Conservation (phyloP, 1,140 invertebrate genomes). For the Fopius arisanus region DNA sequence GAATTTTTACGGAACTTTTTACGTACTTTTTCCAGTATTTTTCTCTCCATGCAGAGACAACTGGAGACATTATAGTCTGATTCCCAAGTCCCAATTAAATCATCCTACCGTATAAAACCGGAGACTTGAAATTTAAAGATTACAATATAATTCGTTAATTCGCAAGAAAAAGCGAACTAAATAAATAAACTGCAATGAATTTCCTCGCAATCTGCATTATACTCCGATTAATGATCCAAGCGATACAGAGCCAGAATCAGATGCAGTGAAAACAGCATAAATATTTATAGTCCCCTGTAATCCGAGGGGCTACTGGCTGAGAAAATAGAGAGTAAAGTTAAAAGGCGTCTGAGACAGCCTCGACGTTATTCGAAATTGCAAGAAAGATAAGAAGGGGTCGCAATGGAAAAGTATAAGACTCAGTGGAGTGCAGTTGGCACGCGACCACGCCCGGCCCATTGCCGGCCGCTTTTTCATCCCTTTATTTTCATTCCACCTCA, state of each 20-base stretch:
- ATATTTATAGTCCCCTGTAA: too few species aligned
- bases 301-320: too few species aligned
- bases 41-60: too few species aligned
- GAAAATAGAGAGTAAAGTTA: too few species aligned
- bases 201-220: background rate
- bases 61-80: too few species aligned
- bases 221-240: background rate
- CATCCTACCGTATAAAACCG: too few species aligned
- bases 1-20: too few species aligned
- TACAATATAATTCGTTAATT: too few species aligned
- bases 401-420: background rate
- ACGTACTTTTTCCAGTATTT: too few species aligned
- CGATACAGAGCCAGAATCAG: background rate
- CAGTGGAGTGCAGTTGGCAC: conserved; percentile 28
- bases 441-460: conserved; percentile 29
- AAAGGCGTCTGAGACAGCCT: conserved; percentile 15
- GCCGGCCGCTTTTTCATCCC: conserved; percentile 7
- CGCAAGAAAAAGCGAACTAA: background rate
- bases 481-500: background rate
- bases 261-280: too few species aligned
- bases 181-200: background rate
- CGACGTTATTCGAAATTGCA: conserved; percentile 15
- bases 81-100: too few species aligned
- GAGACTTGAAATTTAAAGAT: too few species aligned
- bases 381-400: conserved; percentile 22